phyloP scores from a whole-genome alignment of 2,797 vertebrate species.

The Cynodonichthys magdalenae region DNA sequence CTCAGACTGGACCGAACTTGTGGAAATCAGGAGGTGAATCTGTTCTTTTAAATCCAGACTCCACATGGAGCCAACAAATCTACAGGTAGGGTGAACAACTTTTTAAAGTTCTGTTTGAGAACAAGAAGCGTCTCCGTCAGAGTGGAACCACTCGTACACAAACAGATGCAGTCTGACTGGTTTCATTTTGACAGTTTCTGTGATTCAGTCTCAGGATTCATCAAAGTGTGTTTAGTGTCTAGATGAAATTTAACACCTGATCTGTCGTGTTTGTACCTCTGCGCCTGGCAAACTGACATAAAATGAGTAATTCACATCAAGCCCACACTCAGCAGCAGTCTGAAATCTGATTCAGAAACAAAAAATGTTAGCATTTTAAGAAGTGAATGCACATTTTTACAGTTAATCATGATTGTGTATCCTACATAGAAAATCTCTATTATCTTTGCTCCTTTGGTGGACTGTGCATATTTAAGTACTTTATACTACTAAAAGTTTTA shows the following conservation, averaged over 20 bases:
- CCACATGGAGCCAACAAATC: constrained; percentile 79
- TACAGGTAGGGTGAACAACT: constrained; percentile 73
- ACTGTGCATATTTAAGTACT: neutral
- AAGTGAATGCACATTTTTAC: neutral
- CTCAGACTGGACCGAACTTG: constrained; percentile 26
- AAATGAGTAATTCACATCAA: constrained; percentile 5
- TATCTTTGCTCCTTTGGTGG: neutral
- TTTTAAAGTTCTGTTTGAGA: neutral
- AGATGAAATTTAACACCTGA: neutral
- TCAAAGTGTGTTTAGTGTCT: neutral
- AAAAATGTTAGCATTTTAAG: constrained; percentile 2
- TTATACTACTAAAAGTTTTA: no score
- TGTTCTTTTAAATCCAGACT: constrained; percentile 16
- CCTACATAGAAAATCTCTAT: neutral
- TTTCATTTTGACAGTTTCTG: constrained; percentile 21
- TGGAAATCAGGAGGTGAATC: neutral
- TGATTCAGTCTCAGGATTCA: neutral
- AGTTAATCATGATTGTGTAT: neutral
- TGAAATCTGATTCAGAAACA: constrained; percentile 9
- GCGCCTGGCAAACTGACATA: constrained; percentile 1
- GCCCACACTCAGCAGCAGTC: constrained; percentile 3
- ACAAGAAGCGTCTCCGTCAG: neutral
- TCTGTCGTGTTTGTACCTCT: neutral
- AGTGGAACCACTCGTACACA: neutral
- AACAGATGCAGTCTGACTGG: neutral